Percentiles rank a stretch among this genome's conserved stretches.
Conservation (phyloP, 1,140 invertebrate species). For the Coelopa frigida region DNA sequence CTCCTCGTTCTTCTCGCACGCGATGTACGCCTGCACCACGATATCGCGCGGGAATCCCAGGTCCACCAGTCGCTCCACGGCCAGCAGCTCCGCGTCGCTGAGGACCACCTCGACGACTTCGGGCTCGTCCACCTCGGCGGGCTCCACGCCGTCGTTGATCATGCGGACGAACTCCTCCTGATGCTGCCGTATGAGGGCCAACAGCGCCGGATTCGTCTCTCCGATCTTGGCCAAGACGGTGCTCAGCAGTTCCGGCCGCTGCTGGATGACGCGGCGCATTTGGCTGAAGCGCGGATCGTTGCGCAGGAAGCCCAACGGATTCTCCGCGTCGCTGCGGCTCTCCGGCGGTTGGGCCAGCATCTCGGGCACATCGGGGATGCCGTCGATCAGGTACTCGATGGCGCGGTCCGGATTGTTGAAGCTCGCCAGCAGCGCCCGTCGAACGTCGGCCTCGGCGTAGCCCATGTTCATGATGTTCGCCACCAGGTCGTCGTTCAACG, state of each 20-base stretch:
- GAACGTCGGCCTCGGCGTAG: conserved; percentile 29
- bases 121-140: too few relatives aligned
- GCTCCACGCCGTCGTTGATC: conserved; percentile 13
- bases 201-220: conserved; percentile 20
- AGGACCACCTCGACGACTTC: conserved; percentile 11
- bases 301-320: conserved; percentile 10
- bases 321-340: neutral
- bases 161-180: conserved; percentile 24
- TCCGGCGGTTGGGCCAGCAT: neutral
- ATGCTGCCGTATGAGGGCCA: conserved; percentile 19
- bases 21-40: conserved; percentile 29
- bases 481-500: conserved; percentile 21
- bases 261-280: conserved; percentile 24
- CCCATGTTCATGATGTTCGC: conserved; percentile 29
- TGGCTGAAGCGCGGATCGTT: conserved; percentile 18
- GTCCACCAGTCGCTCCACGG: conserved; percentile 26
- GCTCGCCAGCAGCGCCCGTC: conserved; percentile 28
- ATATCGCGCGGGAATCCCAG: conserved; percentile 26
- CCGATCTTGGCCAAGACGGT: conserved; percentile 18
- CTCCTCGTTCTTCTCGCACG: conserved; percentile 35
- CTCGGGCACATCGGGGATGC: conserved; percentile 18
- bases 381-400: conserved; percentile 32
- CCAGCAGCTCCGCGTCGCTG: conserved; percentile 20
- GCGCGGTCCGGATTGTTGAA: conserved; percentile 40
- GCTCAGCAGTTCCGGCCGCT: conserved; percentile 23